Percentiles rank a stretch among this genome's conserved stretches.
Conservation (phyloP, 2,113 vertebrate genomes). For the Hepsetus odoe region DNA sequence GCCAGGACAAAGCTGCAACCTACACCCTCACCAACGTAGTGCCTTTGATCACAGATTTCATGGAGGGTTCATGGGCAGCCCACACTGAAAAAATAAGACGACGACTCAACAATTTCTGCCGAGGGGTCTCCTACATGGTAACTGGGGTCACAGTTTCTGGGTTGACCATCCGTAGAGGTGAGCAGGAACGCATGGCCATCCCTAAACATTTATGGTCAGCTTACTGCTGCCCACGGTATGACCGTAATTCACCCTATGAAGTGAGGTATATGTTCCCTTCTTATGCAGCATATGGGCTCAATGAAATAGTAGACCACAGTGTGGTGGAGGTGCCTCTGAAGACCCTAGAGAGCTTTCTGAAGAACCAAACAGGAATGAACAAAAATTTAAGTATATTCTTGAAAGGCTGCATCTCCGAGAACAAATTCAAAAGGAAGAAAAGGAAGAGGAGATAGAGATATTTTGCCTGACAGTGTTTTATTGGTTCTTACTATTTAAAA, state of each 20-base stretch:
- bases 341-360: constrained; percentile 69
- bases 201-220: constrained; percentile 72
- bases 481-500: not conserved
- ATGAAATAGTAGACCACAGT: constrained; percentile 55
- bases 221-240: constrained; percentile 73
- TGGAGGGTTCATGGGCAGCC: constrained; percentile 66
- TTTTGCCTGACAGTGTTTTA: not conserved
- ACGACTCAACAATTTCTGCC: constrained; percentile 76
- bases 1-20: constrained; percentile 72
- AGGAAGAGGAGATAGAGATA: not conserved
- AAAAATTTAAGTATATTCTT: constrained; percentile 64
- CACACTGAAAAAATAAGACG: constrained; percentile 63
- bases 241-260: constrained; percentile 71
- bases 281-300: constrained; percentile 68
- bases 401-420: constrained; percentile 66
- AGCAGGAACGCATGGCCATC: constrained; percentile 61
- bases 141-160: constrained; percentile 66
- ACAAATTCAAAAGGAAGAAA: constrained; percentile 52
- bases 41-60: constrained; percentile 68
- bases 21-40: constrained; percentile 83
- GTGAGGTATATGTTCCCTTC: constrained; percentile 75
- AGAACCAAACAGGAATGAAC: constrained; percentile 56
- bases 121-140: constrained; percentile 64
- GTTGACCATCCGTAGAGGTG: constrained; percentile 54
- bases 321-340: constrained; percentile 72